These are phyloP conservation scores for Aulostomus chinensis DNA, from an alignment of 2,797 vertebrate species.

Conservation along the genomic window DNA sequence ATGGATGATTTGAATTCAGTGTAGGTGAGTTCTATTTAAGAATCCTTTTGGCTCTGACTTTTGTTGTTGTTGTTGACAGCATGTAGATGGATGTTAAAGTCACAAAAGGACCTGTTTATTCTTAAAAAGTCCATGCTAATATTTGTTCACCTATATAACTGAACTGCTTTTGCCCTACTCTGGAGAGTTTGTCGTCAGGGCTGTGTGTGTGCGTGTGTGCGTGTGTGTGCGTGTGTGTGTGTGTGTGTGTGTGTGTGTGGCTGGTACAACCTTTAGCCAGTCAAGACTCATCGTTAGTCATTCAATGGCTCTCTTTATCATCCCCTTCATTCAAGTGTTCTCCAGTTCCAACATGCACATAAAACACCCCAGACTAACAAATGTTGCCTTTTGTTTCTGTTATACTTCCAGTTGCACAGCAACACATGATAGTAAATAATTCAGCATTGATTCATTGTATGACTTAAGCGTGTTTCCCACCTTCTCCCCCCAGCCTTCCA, in stretches of 20 bases:
- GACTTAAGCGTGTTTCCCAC: conserved; percentile 35
- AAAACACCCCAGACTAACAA: conserved; percentile 8
- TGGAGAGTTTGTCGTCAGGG: not conserved
- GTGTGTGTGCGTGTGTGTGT: conserved; percentile 49
- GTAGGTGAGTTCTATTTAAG: conserved; percentile 50
- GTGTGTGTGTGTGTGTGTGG: too few species aligned
- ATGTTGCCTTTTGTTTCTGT: conserved; percentile 12
- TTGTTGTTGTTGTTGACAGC: conserved; percentile 4
- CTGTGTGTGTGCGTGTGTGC: conserved; percentile 32
- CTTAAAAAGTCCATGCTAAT: conserved; percentile 1
- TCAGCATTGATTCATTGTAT: not conserved
- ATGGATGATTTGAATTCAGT: conserved; percentile 57
- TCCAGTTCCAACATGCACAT: conserved; percentile 6
- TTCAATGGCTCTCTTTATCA: conserved; percentile 44
- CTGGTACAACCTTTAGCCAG: conserved; percentile 52
- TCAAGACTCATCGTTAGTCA: conserved; percentile 38
- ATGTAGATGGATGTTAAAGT: not conserved
- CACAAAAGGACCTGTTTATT: not conserved
- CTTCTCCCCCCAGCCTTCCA: conserved; percentile 56
- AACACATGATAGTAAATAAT: not conserved
- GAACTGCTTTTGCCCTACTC: too few species aligned
- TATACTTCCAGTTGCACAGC: too few species aligned
- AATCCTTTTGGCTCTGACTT: not conserved
- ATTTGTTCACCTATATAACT: conserved; percentile 17
- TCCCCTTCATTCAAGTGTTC: conserved; percentile 21